Evolutionary conservation across 2,113 vertebrate species (phyloP).

Genomic region (Engraulis encrasicolus): DNA sequence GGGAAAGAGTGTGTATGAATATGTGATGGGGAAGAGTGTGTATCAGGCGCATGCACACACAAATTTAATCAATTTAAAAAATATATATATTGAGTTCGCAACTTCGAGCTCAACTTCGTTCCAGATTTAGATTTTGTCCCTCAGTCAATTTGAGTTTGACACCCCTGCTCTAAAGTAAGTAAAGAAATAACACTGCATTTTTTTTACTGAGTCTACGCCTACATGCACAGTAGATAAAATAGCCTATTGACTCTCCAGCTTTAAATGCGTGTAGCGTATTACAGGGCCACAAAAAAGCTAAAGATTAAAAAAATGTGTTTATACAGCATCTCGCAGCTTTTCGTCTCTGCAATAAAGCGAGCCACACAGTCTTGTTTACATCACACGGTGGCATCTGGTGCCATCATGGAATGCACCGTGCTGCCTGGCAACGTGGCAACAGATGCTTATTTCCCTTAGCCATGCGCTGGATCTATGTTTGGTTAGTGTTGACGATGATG

Average conservation of each 20-base stretch:
- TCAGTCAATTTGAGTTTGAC: too few relatives aligned
- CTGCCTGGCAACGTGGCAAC: too few relatives aligned
- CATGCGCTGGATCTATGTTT: background rate
- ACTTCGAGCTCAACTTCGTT: too few relatives aligned
- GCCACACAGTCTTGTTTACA: background rate
- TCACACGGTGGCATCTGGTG: background rate
- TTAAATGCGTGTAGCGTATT: background rate
- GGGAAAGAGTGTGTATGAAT: background rate
- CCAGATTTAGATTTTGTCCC: too few relatives aligned
- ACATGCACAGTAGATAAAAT: background rate
- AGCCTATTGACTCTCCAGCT: background rate
- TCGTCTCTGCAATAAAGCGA: background rate
- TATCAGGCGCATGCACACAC: too few relatives aligned
- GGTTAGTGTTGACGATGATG: background rate
- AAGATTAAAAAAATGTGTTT: background rate
- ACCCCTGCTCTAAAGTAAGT: too few relatives aligned
- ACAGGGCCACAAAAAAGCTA: background rate
- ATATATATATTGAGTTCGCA: too few relatives aligned
- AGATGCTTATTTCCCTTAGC: background rate
- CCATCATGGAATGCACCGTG: background rate
- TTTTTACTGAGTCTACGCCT: background rate
- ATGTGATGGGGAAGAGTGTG: conserved; percentile 22
- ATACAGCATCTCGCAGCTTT: background rate
- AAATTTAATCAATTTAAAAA: too few relatives aligned
- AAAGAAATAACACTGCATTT: too few relatives aligned